Evolutionary conservation across 2,113 vertebrate genomes (phyloP).

Genomic region (Petaurus breviceps): DNA sequence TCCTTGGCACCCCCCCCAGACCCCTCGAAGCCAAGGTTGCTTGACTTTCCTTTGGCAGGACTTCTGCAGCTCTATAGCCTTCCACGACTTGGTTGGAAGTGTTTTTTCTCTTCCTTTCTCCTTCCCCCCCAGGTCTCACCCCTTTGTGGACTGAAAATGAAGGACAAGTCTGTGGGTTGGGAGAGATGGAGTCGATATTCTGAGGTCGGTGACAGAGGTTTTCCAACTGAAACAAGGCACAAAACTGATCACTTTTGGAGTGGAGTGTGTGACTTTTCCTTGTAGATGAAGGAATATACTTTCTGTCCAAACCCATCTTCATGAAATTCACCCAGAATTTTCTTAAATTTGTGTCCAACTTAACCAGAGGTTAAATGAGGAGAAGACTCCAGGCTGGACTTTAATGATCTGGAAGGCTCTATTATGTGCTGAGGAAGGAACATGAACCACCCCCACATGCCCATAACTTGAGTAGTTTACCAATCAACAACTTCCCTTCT

Average conservation of each 20-base stretch:
- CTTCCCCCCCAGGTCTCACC: slow-evolving; percentile 35
- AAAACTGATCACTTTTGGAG: background rate
- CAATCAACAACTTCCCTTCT: slow-evolving; percentile 85
- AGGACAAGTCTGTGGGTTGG: background rate
- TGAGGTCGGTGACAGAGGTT: background rate
- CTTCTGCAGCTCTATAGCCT: background rate
- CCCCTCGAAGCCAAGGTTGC: slow-evolving; percentile 8
- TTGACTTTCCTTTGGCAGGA: slow-evolving; percentile 21
- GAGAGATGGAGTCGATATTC: background rate
- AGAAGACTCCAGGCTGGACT: slow-evolving; percentile 65
- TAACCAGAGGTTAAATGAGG: slow-evolving; percentile 72
- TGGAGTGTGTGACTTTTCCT: slow-evolving; percentile 66
- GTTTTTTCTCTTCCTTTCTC: background rate
- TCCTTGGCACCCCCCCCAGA: background rate
- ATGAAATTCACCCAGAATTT: slow-evolving; percentile 52
- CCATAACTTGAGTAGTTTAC: slow-evolving; percentile 80
- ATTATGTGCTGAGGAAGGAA: slow-evolving; percentile 79
- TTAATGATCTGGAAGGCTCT: slow-evolving; percentile 73
- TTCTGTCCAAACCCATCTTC: slow-evolving; percentile 4
- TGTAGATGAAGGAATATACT: slow-evolving; percentile 13
- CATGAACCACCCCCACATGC: background rate
- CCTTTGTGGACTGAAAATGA: slow-evolving; percentile 53
- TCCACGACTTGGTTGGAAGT: background rate
- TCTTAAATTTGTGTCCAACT: slow-evolving; percentile 4
- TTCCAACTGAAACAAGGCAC: background rate